phyloP scores from a whole-genome alignment of 2,797 vertebrate species.

The Artibeus jamaicensis region DNA sequence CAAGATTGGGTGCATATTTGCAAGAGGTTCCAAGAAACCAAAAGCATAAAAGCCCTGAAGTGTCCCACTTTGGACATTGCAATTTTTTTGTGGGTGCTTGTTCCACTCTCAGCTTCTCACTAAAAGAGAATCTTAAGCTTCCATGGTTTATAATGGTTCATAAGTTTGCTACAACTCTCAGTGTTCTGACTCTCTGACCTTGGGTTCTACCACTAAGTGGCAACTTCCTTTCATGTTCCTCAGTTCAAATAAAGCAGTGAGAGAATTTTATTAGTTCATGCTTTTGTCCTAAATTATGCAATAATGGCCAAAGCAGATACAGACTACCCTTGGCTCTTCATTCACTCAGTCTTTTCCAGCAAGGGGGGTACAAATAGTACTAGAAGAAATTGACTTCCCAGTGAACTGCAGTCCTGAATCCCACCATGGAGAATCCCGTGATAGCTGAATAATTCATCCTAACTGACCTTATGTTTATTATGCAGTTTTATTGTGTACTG shows the following conservation, averaged over 20 bases:
- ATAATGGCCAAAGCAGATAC: background rate
- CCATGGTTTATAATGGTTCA: background rate
- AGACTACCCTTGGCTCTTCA: background rate
- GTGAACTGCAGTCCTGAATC: background rate
- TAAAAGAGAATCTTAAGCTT: slow-evolving; percentile 37
- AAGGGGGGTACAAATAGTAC: background rate
- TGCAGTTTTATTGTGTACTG: background rate
- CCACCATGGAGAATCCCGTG: background rate
- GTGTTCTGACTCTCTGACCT: slow-evolving; percentile 15
- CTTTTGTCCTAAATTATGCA: background rate
- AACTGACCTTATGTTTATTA: background rate
- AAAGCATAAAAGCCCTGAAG: background rate
- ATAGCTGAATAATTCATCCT: background rate
- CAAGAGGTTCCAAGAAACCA: slow-evolving; percentile 39
- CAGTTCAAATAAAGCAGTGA: slow-evolving; percentile 45
- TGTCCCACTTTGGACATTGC: background rate
- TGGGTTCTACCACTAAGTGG: background rate
- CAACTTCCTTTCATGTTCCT: slow-evolving; percentile 19
- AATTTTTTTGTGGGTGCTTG: background rate
- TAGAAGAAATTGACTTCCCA: background rate
- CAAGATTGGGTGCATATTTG: background rate
- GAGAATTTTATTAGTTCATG: background rate
- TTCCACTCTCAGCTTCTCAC: background rate
- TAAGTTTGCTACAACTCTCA: background rate
- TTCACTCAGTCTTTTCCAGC: background rate